Conservation (phyloP, 2,888 invertebrate genomes). For the Embidobia sp. region DNA sequence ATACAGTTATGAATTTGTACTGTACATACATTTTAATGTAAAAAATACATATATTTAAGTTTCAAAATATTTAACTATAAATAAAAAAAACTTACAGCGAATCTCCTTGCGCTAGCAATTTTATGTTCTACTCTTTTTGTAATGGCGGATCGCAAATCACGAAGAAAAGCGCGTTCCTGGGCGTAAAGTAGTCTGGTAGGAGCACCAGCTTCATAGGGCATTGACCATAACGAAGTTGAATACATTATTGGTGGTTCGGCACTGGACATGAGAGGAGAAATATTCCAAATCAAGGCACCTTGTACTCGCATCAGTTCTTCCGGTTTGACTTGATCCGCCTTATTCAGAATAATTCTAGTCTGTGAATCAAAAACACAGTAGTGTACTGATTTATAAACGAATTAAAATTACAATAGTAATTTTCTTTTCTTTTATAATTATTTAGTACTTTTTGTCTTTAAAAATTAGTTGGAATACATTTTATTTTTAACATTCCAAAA, state of each 20-base stretch:
- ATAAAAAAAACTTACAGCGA: constrained; percentile 88
- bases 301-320: constrained; percentile 97
- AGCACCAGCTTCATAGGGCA: constrained; percentile 91
- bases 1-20: no score
- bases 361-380: constrained; percentile 79
- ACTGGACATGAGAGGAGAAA: constrained; percentile 97
- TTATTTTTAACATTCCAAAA: no score
- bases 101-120: constrained; percentile 95
- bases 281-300: constrained; percentile 97
- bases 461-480: no score
- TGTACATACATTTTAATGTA: no score
- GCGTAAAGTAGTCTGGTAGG: constrained; percentile 91
- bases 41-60: not conserved
- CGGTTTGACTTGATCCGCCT: constrained; percentile 95
- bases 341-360: constrained; percentile 96
- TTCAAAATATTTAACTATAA: not conserved
- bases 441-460: no score
- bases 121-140: constrained; percentile 96
- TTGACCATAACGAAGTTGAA: constrained; percentile 93
- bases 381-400: not conserved
- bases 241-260: constrained; percentile 97
- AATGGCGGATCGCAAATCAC: constrained; percentile 92
- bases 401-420: no score
- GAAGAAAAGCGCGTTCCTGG: constrained; percentile 93
- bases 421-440: no score